Percentiles rank a stretch among this genome's conserved stretches.
These are phyloP conservation scores for Mimumesa dahlbomi DNA, from an alignment of 2,888 invertebrate species.

Conservation along the genomic window DNA sequence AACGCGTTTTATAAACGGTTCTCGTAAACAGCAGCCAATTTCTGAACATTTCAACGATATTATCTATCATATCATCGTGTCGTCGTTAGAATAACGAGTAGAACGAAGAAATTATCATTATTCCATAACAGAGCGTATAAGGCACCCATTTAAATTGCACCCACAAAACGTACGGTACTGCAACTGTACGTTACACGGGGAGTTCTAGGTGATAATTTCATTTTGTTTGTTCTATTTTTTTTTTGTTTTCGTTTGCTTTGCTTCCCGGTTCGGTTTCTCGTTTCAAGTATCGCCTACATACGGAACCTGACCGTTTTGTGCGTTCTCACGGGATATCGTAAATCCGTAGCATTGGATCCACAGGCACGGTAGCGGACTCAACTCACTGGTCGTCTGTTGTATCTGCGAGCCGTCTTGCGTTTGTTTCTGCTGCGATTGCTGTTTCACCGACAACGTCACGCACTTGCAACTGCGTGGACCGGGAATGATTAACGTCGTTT, in stretches of 20 bases:
- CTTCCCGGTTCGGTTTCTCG: no score
- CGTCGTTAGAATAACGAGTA: neutral
- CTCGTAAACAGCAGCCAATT: constrained; percentile 18
- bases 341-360: constrained; percentile 47
- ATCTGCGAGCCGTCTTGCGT: neutral
- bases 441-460: neutral
- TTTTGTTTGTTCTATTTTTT: no score
- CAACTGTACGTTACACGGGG: neutral
- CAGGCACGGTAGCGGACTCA: constrained; percentile 2
- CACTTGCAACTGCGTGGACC: constrained; percentile 48
- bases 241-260: no score
- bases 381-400: neutral
- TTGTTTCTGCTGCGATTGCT: constrained; percentile 22
- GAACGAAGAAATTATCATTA: no score
- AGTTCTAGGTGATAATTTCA: neutral
- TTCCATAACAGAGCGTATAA: no score
- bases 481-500: neutral
- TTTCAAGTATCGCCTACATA: constrained; percentile 26
- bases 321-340: no score
- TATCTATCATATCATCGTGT: constrained; percentile 10
- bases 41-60: constrained; percentile 16
- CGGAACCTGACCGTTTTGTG: constrained; percentile 41
- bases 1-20: no score
- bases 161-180: no score
- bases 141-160: no score